phyloP scores from a whole-genome alignment of 2,113 vertebrate genomes.

The Calidris pygmaea region DNA sequence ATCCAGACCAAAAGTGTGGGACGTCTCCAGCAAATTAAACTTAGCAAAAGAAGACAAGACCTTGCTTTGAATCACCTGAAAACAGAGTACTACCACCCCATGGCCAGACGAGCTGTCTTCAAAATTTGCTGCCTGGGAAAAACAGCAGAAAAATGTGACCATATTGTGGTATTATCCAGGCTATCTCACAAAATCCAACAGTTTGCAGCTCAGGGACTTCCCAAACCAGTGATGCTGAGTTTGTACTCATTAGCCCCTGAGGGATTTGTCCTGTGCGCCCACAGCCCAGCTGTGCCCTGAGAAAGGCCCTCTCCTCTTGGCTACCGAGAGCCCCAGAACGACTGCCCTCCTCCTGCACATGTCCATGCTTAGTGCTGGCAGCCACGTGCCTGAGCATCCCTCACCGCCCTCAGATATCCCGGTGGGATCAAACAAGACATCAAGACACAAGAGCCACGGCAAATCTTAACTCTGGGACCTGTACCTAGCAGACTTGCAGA shows the following conservation, averaged over 20 bases:
- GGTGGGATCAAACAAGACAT: background rate
- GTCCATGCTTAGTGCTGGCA: accelerated
- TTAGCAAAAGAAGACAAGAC: background rate
- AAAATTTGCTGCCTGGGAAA: background rate
- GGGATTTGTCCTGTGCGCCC: background rate
- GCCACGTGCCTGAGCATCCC: background rate
- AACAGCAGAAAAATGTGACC: background rate
- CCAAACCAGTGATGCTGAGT: background rate
- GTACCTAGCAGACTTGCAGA: background rate
- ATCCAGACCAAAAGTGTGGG: accelerated
- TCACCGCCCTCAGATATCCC: background rate
- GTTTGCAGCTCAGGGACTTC: background rate
- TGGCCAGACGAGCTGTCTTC: background rate
- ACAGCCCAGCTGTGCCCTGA: background rate
- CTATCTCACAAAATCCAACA: background rate
- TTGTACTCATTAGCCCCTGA: background rate
- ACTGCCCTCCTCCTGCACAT: background rate
- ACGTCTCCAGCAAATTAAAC: background rate
- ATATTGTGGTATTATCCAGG: background rate
- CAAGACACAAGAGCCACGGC: background rate
- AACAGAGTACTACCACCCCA: background rate
- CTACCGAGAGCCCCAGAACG: background rate
- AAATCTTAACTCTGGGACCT: background rate
- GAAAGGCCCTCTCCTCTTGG: background rate
- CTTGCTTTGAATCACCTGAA: background rate